These are phyloP conservation scores for Notodonta dromedarius DNA, from an alignment of 2,888 invertebrate species.

Conservation along the genomic window DNA sequence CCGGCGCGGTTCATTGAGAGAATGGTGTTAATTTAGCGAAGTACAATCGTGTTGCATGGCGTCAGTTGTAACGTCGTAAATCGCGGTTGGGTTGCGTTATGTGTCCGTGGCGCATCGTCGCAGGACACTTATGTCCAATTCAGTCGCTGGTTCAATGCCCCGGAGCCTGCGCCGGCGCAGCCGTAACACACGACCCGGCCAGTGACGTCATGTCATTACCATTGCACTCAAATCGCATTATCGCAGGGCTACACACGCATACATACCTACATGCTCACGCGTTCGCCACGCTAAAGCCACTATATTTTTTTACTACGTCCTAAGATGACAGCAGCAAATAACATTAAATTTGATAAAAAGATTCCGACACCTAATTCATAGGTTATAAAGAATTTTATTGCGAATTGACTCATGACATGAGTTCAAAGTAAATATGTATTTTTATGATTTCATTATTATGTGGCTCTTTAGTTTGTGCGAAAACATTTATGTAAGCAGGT, in stretches of 20 bases:
- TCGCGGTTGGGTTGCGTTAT: constrained; percentile 62
- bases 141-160: constrained; percentile 77
- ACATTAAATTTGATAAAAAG: constrained; percentile 19
- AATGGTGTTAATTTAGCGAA: constrained; percentile 44
- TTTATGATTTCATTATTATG: not conserved
- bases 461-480: not conserved
- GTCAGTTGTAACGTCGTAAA: constrained; percentile 60
- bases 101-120: constrained; percentile 57
- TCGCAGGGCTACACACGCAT: constrained; percentile 33
- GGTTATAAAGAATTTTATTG: constrained; percentile 17
- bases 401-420: constrained; percentile 12
- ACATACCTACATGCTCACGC: constrained; percentile 31
- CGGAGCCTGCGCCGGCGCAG: constrained; percentile 45
- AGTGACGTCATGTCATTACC: constrained; percentile 74
- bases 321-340: constrained; percentile 16
- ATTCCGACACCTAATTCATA: constrained; percentile 18
- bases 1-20: constrained; percentile 31
- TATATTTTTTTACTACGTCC: constrained; percentile 16
- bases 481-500: not conserved
- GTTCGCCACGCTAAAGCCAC: constrained; percentile 1
- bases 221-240: constrained; percentile 69
- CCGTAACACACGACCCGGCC: constrained; percentile 67
- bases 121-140: constrained; percentile 80
- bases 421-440: not conserved
- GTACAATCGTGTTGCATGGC: constrained; percentile 53